Evolutionary conservation across 2,113 vertebrate species (phyloP).

Genomic region (Strigops habroptila): DNA sequence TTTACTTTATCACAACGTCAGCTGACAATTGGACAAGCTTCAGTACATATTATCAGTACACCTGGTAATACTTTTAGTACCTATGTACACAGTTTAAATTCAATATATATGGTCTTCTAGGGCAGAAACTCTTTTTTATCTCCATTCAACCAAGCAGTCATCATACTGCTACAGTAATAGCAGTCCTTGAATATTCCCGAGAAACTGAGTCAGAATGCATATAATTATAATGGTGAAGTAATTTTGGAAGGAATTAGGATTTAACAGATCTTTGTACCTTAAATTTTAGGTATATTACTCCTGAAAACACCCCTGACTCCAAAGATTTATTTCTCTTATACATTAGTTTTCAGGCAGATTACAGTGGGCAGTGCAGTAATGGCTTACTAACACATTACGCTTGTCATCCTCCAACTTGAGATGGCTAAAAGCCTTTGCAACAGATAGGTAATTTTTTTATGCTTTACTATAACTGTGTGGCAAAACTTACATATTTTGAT

Average conservation of each 20-base stretch:
- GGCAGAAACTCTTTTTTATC: neutral
- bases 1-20: neutral
- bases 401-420: neutral
- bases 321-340: neutral
- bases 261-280: neutral
- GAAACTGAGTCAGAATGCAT: neutral
- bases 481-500: neutral
- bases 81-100: neutral
- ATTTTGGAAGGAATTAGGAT: neutral
- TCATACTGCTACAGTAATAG: neutral
- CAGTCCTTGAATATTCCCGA: neutral
- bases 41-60: neutral
- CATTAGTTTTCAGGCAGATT: neutral
- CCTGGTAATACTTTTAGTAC: neutral
- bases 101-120: neutral
- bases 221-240: neutral
- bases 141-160: neutral
- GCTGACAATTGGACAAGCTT: slow-evolving; percentile 31
- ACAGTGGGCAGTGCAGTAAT: neutral
- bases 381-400: neutral
- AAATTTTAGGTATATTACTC: neutral
- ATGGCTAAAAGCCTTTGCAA: neutral
- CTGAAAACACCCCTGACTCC: neutral
- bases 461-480: neutral
- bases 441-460: neutral